phyloP scores from a whole-genome alignment of 2,888 invertebrate species.

The Platynereis dumerilii region DNA sequence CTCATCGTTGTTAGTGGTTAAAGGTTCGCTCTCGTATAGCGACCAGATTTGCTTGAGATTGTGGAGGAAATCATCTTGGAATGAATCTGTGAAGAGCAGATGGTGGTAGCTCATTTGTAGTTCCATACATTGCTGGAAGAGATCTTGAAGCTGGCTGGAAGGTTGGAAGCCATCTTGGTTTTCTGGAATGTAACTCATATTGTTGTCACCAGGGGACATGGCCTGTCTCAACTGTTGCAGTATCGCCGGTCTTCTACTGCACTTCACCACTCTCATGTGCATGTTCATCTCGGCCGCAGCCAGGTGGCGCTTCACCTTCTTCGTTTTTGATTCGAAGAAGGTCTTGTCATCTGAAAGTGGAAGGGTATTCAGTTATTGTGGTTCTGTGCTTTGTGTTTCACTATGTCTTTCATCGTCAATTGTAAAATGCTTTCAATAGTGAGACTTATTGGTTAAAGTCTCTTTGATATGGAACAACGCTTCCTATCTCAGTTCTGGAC shows the following conservation, averaged over 20 bases:
- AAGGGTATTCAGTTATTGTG: no score
- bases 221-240: neutral
- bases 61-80: neutral
- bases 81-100: neutral
- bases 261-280: neutral
- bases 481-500: no score
- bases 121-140: conserved; percentile 5
- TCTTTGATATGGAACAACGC: no score
- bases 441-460: no score
- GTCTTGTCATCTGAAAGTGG: neutral
- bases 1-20: neutral
- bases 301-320: neutral
- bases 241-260: neutral
- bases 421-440: no score
- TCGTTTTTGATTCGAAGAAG: conserved; percentile 2
- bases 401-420: no score
- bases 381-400: no score
- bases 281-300: conserved; percentile 4
- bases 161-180: neutral
- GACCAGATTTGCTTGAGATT: neutral
- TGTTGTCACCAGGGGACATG: conserved; percentile 1
- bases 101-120: neutral
- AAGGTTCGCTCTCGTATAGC: neutral
- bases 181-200: neutral
- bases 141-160: neutral